These are phyloP conservation scores for Microcebus lehilahytsara DNA, from an alignment of 2,113 vertebrate genomes.

Conservation along the genomic window DNA sequence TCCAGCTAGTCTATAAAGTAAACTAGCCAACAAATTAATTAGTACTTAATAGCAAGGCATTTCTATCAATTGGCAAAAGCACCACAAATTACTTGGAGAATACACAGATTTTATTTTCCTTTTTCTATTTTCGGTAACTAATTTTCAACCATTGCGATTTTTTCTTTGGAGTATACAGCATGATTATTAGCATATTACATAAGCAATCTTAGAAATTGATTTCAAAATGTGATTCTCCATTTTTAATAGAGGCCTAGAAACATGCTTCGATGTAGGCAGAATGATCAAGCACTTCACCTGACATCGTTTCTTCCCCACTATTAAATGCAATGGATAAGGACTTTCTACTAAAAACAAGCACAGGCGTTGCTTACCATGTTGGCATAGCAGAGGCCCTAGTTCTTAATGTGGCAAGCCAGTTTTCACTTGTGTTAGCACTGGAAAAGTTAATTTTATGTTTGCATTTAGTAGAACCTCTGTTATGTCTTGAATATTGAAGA, in stretches of 20 bases:
- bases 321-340: neutral
- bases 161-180: neutral
- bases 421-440: too few relatives aligned
- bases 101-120: neutral
- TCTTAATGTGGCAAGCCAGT: neutral
- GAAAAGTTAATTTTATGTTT: neutral
- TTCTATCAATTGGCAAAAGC: conserved; percentile 38
- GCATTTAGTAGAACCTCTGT: fast-evolving
- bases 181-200: neutral
- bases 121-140: neutral
- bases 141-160: neutral
- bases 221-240: neutral
- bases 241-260: too few relatives aligned
- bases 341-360: neutral
- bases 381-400: fast-evolving
- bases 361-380: fast-evolving
- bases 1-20: conserved; percentile 39
- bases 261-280: neutral
- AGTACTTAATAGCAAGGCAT: conserved; percentile 52
- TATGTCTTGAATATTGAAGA: neutral
- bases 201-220: neutral
- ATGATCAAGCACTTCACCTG: neutral
- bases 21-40: conserved; percentile 64
- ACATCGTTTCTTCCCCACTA: neutral
- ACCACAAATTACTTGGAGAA: neutral